Conservation (phyloP, 2,113 vertebrate species). For the Anser brachyrhynchus region DNA sequence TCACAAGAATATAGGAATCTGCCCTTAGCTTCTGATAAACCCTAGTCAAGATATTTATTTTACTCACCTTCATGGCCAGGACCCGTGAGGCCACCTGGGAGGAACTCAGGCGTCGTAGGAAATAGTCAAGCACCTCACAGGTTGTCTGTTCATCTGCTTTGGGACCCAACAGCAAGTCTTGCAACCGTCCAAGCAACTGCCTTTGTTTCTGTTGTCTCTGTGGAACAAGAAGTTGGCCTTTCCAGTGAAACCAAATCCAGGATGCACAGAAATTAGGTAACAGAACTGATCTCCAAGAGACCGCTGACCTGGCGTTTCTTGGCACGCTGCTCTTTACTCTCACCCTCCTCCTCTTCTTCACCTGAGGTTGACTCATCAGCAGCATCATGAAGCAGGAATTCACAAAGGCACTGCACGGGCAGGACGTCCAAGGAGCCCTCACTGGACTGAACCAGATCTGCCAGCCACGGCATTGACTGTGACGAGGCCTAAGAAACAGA, state of each 20-base stretch:
- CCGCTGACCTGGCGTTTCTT: conserved; percentile 89
- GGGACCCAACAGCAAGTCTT: conserved; percentile 93
- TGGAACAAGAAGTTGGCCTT: neutral
- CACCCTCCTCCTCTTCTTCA: conserved; percentile 92
- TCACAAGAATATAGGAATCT: neutral
- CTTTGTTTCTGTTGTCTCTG: conserved; percentile 96
- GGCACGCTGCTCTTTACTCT: conserved; percentile 94
- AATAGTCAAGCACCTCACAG: conserved; percentile 96
- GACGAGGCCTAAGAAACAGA: conserved; percentile 86
- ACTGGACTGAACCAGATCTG: conserved; percentile 96
- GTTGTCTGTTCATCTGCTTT: conserved; percentile 97
- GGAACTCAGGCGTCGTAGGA: conserved; percentile 93
- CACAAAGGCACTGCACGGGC: conserved; percentile 96
- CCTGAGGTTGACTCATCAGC: conserved; percentile 83
- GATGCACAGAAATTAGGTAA: neutral
- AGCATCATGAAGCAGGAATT: conserved; percentile 95
- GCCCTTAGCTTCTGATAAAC: neutral
- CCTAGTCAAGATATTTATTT: neutral
- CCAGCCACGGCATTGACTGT: conserved; percentile 98
- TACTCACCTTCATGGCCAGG: conserved; percentile 93
- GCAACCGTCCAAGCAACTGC: conserved; percentile 92
- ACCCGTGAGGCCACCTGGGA: conserved; percentile 94
- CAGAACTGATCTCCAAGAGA: neutral
- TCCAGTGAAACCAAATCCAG: neutral
- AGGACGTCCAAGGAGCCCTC: conserved; percentile 97